Evolutionary conservation across 1,140 invertebrate genomes (phyloP).

Genomic region (Mya arenaria): DNA sequence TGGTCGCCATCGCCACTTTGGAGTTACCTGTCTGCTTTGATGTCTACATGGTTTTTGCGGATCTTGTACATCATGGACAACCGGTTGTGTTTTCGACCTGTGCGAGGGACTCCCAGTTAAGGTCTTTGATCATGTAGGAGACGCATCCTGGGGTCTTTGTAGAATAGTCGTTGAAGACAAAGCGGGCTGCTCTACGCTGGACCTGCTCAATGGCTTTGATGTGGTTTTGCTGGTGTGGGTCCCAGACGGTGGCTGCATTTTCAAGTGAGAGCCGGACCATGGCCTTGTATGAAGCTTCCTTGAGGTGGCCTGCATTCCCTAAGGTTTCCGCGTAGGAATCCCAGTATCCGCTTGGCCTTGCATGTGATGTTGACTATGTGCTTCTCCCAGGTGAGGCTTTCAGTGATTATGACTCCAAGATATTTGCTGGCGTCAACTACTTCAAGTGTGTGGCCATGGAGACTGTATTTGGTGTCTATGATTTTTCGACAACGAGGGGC

Average conservation of each 20-base stretch:
- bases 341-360: neutral
- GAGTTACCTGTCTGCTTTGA: too few species aligned
- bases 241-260: neutral
- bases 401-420: neutral
- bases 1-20: neutral
- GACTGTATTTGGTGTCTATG: neutral
- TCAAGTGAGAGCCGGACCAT: neutral
- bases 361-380: neutral
- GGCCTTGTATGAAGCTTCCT: neutral
- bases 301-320: neutral
- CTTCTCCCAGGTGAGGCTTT: neutral
- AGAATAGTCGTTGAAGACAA: too few species aligned
- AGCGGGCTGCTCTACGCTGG: too few species aligned
- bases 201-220: neutral
- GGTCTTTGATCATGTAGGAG: too few species aligned
- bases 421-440: neutral
- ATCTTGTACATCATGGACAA: slow-evolving; percentile 1
- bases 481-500: neutral
- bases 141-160: too few species aligned
- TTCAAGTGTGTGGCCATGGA: neutral
- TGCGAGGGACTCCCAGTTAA: too few species aligned
- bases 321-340: neutral
- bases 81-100: neutral
- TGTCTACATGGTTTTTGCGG: too few species aligned
- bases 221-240: neutral